A percentile compares a stretch with the other conserved stretches of the same genome.
Evolutionary conservation across 2,113 vertebrate genomes (phyloP).

Genomic region (Xiphias gladius): DNA sequence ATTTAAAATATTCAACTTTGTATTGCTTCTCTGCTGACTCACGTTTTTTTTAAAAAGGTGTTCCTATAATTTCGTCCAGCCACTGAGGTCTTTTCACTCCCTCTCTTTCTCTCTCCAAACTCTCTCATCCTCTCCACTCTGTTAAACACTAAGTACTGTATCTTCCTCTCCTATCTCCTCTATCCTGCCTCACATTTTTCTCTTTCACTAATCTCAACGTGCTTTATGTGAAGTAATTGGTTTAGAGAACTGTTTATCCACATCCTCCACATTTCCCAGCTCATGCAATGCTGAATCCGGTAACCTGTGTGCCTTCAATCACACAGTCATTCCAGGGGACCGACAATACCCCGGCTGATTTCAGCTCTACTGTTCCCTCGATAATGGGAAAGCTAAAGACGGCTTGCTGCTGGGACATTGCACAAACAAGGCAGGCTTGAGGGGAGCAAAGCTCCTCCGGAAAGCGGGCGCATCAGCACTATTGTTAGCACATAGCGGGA

Average conservation of each 20-base stretch:
- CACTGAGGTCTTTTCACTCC: neutral
- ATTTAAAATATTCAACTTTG: neutral
- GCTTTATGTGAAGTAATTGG: slow-evolving; percentile 71
- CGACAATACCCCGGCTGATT: slow-evolving; percentile 72
- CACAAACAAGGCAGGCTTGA: slow-evolving; percentile 60
- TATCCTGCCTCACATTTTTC: slow-evolving; percentile 32
- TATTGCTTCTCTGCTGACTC: slow-evolving; percentile 6
- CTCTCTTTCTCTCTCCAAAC: slow-evolving; percentile 2
- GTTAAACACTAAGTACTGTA: slow-evolving; percentile 20
- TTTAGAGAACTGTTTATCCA: slow-evolving; percentile 73
- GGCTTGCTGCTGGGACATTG: slow-evolving; percentile 59
- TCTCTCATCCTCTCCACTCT: slow-evolving; percentile 25
- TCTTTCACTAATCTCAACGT: slow-evolving; percentile 65
- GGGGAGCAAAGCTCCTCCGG: slow-evolving; percentile 61
- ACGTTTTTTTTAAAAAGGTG: neutral
- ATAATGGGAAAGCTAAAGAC: slow-evolving; percentile 69
- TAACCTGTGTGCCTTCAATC: slow-evolving; percentile 72
- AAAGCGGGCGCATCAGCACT: slow-evolving; percentile 77
- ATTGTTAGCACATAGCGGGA: slow-evolving; percentile 80
- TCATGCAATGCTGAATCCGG: slow-evolving; percentile 31
- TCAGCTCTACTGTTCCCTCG: slow-evolving; percentile 56
- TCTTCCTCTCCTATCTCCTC: slow-evolving; percentile 43
- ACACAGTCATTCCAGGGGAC: slow-evolving; percentile 49
- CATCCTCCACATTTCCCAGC: slow-evolving; percentile 54
- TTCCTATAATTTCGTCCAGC: neutral